These are phyloP conservation scores for Drosophila melanosoma DNA, from an alignment of 2,888 invertebrate species.

Conservation along the genomic window DNA sequence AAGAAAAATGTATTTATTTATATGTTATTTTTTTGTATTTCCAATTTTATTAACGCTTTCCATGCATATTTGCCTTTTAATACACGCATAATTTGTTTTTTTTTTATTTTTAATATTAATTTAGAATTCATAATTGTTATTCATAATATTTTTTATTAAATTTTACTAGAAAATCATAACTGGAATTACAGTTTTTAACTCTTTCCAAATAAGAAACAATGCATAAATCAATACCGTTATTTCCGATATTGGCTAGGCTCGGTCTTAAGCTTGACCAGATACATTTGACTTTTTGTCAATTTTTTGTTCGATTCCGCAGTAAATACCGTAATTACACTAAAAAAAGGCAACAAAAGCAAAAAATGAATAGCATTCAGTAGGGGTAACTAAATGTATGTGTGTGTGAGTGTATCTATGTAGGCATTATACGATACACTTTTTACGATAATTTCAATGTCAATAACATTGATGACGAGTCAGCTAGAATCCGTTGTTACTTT, in stretches of 20 bases:
- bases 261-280: no score
- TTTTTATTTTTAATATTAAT: no score
- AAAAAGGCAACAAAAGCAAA: slow-evolving; percentile 38
- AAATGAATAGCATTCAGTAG: not conserved
- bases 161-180: not conserved
- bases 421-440: slow-evolving; percentile 29
- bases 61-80: not conserved
- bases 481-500: slow-evolving; percentile 53
- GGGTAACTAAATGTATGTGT: not conserved
- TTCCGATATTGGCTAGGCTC: not conserved
- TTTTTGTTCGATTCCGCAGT: slow-evolving; percentile 13
- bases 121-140: not conserved
- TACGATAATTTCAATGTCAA: slow-evolving; percentile 69
- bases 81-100: not conserved
- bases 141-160: not conserved
- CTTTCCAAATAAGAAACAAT: not conserved
- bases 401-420: not conserved
- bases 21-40: no score
- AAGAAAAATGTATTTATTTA: no score
- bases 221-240: not conserved
- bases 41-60: not conserved
- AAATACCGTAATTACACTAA: slow-evolving; percentile 57
- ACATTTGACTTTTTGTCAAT: not conserved
- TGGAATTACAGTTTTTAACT: not conserved
- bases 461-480: slow-evolving; percentile 71